Base-by-base conservation (phyloP, 1,140 invertebrate genomes). In the Halesus radiatus region DNA sequence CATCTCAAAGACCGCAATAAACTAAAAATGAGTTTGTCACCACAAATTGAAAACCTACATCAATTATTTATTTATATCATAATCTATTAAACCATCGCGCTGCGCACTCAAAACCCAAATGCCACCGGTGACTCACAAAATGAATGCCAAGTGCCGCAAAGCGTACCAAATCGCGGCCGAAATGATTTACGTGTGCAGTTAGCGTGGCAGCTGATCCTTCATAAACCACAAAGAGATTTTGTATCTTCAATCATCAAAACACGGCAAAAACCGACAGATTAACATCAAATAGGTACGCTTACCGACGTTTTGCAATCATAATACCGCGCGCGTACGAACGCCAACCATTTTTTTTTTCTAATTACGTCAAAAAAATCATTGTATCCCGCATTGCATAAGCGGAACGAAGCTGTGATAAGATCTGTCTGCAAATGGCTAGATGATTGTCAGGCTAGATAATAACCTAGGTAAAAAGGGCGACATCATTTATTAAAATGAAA, bases 311-410 rank as follows among this genome's bases (percentile, higher is more conserved):
- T 60, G 16, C n/a, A 45, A 45, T 45, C 37, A 23, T 16, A 60
- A 60, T 60, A 23, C 56, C 2, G 18, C 56, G 56, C 56, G 56
- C 3, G 56, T 20, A 60, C 37, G 16, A 60, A 60, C 56, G 56
- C 56, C 10, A 23, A 22, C 20, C 56, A 60, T 60, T 60, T 60
- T 60, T 60, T 60, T 58, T 60, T 22, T 22, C 23, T 60, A 18
- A 20, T 60, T 60, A 60, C 18, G 37, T 45, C 56, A 60, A 60
- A 60, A 60, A 60, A 60, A 5, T 23, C n/a, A 22, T 60, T 60
- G 23, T 23, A 60, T 60, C 56, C 56, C 56, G 56, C 56, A 13
- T 60, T 60, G 56, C 56, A 60, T 23, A 60, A 60, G 56, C 56
- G 16, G 10, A 23, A 23, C 56, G 56, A 60, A 18, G 20, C 56